These are phyloP conservation scores for Taurulus bubalis DNA, from an alignment of 2,113 vertebrate species.

Conservation along the genomic window DNA sequence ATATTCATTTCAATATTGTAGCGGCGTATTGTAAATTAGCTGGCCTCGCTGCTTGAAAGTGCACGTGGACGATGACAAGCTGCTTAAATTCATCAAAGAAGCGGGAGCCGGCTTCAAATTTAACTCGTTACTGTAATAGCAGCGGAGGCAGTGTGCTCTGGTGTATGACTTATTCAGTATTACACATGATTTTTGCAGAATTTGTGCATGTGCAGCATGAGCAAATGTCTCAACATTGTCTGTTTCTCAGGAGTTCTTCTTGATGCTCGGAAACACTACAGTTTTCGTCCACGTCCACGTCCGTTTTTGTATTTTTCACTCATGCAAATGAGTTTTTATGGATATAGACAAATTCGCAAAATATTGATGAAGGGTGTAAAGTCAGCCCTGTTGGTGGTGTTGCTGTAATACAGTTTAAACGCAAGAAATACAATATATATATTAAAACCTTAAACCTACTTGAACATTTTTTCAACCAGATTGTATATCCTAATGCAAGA, in stretches of 20 bases:
- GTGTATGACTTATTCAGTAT: background rate
- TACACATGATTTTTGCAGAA: background rate
- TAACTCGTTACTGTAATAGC: background rate
- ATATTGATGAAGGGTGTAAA: background rate
- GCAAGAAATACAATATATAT: background rate
- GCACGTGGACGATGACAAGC: background rate
- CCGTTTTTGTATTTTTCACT: no score
- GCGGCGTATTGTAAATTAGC: background rate
- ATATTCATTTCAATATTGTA: background rate
- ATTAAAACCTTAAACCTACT: no score
- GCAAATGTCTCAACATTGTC: background rate
- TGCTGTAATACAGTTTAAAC: background rate
- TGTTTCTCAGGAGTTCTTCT: no score
- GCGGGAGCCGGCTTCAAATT: background rate
- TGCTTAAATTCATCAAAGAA: background rate
- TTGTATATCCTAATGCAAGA: background rate
- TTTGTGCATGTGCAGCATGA: background rate
- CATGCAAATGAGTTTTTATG: no score
- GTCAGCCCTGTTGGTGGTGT: background rate
- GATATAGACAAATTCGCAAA: background rate
- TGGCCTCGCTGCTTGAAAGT: background rate
- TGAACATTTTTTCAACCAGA: background rate
- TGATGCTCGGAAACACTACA: no score
- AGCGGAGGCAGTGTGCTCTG: background rate
- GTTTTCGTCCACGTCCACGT: no score